Evolutionary conservation across 2,888 invertebrate genomes (phyloP), one percentile per base, ranked within the genome.

Genomic region (Carabus problematicus): DNA sequence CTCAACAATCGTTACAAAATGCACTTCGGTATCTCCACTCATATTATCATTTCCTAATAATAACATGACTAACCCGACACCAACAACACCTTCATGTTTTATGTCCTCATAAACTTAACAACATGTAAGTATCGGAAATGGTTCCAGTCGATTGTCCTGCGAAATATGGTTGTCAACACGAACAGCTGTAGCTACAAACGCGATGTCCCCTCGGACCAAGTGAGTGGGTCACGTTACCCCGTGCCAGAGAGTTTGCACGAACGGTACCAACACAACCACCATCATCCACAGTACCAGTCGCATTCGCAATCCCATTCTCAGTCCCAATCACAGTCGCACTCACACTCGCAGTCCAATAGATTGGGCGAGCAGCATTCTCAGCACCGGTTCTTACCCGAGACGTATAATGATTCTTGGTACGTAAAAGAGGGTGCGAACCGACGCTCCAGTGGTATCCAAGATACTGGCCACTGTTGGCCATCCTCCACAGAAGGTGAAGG

Each of bases 371-470:
- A 29, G 19, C 73, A 74, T 72, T 73, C 72, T 56, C 29, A 16
- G 52, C 19, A 52, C 16, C 52, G 52, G 52, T 52, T 52, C 52
- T 16, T 52, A 14, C 74, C 77, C 74, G 77, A 77, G 72, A 76
- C 79, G 78, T 79, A 79, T 75, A 77, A 73, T 74, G 74, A 75
- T 70, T 74, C 76, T 77, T 79, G 77, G 79, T 76, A 79, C 76
- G 78, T 77, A 16, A 52, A 16, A n/a, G 42, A 59, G 61, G 19
- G 49, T 40, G 54, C 52, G 59, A 18, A 40, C 49, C 70, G 19
- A 41, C 68, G 18, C 14, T 64, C 29, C 29, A 29, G 29, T 29
- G 29, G 29, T 29, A 6, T 6, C 2, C 6, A 29, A 2, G 29
- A 29, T 6, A 29, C 29, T 29, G 29, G 29, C 29, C 29, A 29